Evolutionary conservation across 2,113 vertebrate species (phyloP), one percentile per base, ranked within the genome.

Genomic region (Nicator chloris): DNA sequence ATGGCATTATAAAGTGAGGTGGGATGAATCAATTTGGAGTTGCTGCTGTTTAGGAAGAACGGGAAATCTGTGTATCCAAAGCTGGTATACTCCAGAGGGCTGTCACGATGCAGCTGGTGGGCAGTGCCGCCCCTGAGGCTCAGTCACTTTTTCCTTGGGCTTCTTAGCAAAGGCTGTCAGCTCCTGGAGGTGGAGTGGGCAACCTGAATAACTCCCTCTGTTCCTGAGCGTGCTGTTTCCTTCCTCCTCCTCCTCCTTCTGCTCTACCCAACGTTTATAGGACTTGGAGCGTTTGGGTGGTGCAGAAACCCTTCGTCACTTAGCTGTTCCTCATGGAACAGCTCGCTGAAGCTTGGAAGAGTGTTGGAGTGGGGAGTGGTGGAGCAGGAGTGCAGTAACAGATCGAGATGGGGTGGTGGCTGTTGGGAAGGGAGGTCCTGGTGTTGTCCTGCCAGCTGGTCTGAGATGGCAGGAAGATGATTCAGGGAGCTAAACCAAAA

Each of bases 151-250:
- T 95, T 86, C 95, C 92, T 80, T 66, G 59, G 73, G 57, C 65
- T 95, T 42, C 82, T 64, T 5, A 10, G 68, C 51, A 69, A 70
- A 82, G 60, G 42, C 87, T 0, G 11, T 28, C 69, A 40, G 54
- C 77, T 82, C 39, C 70, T 89, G 88, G 88, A 92, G 80, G 56
- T 65, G 65, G 69, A 69, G 23, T 84, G 86, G 85, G 53, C 44
- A 91, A 88, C 68, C 72, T 93, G 83, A 94, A 82, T 86, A 70
- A 82, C 56, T 76, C 64, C 76, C 68, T 95, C 66, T 96, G 94
- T 96, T 96, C 86, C 89, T 0, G 0, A 61, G 45, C 3, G 0
- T 71, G 80, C 80, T 4, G 11, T 77, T 96, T 96, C 89, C 96
- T 96, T 96, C 89, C 93, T 95, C 82, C 70, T 90, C 76, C 88